phyloP scores from a whole-genome alignment of 2,888 invertebrate genomes.

The Drosophila buzzatii region DNA sequence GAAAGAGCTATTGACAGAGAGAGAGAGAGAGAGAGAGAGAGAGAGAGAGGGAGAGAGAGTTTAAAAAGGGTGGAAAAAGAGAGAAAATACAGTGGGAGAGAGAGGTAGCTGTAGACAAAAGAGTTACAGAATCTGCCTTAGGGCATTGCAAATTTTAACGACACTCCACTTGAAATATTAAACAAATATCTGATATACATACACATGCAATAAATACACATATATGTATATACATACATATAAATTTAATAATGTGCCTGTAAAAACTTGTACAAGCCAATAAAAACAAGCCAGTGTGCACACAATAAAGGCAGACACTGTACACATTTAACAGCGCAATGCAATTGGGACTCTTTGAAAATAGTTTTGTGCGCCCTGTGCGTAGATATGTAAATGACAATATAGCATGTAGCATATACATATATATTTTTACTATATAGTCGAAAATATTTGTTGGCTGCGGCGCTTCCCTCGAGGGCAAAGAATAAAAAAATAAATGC shows the following conservation, averaged over 20 bases:
- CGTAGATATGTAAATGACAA: conserved; percentile 50
- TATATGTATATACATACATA: conserved; percentile 56
- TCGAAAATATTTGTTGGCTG: conserved; percentile 9
- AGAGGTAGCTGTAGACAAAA: neutral
- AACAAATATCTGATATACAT: neutral
- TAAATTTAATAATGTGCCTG: neutral
- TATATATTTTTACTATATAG: neutral
- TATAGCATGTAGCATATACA: neutral
- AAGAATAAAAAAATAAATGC: neutral
- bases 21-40: neutral
- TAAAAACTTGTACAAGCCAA: conserved; percentile 25
- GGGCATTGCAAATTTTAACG: conserved; percentile 12
- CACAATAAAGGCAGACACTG: conserved; percentile 20
- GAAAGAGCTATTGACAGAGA: no score
- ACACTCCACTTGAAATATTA: neutral
- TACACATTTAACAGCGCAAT: conserved; percentile 21
- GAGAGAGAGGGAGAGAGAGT: neutral
- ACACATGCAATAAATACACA: neutral
- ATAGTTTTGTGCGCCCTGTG: conserved; percentile 48
- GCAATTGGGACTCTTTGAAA: conserved; percentile 59
- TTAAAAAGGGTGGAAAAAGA: no score
- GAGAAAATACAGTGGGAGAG: no score
- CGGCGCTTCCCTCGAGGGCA: conserved; percentile 31
- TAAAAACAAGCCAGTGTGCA: conserved; percentile 18
- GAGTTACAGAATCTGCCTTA: neutral